Evolutionary conservation across 2,113 vertebrate genomes (phyloP).

Genomic region (Sminthopsis crassicaudata): DNA sequence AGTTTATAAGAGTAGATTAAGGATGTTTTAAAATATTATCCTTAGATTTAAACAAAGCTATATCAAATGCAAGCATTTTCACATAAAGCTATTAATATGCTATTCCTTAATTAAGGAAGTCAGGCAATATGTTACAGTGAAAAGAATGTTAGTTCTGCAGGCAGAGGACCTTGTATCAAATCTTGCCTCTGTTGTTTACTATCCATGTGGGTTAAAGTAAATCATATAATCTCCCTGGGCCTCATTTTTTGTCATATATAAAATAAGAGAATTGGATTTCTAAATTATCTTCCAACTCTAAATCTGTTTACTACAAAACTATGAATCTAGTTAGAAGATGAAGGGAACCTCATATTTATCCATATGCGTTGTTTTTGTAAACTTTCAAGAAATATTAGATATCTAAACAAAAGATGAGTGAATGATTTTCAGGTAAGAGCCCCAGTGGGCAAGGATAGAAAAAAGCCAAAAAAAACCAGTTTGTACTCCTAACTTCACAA

Average conservation of each 20-base stretch:
- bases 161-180: background rate
- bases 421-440: background rate
- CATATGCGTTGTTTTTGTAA: background rate
- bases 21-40: background rate
- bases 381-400: background rate
- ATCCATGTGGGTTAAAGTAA: background rate
- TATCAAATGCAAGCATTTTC: background rate
- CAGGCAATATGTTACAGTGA: background rate
- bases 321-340: background rate
- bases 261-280: background rate
- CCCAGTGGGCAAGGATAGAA: background rate
- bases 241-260: background rate
- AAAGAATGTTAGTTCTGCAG: background rate
- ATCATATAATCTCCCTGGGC: background rate
- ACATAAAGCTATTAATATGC: background rate
- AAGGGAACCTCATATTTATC: background rate
- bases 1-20: background rate
- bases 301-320: background rate
- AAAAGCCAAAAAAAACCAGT: background rate
- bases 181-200: background rate
- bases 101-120: background rate
- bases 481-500: background rate
- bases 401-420: background rate
- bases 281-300: background rate
- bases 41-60: background rate